Conservation (phyloP, 2,113 vertebrate genomes). For the Sebastes fasciatus region DNA sequence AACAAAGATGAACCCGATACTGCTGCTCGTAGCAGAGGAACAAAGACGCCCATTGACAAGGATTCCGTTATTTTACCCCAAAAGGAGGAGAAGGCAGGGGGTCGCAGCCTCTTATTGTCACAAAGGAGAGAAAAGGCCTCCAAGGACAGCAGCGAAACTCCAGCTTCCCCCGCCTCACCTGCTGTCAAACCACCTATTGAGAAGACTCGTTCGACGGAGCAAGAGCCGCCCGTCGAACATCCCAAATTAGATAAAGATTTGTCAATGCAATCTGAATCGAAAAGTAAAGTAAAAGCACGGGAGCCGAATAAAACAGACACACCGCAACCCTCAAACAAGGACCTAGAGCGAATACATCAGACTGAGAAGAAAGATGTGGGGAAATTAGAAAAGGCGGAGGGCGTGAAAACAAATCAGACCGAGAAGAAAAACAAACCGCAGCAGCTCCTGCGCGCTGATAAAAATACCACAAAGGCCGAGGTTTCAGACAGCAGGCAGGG, state of each 20-base stretch:
- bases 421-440: slow-evolving; percentile 25
- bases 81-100: slow-evolving; percentile 49
- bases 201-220: slow-evolving; percentile 14
- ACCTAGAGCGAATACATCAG: slow-evolving; percentile 6
- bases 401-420: slow-evolving; percentile 10
- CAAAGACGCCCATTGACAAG: slow-evolving; percentile 65
- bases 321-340: slow-evolving; percentile 11
- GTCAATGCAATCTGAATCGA: neutral
- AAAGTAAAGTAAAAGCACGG: slow-evolving; percentile 22
- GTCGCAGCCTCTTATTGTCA: slow-evolving; percentile 27
- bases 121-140: slow-evolving; percentile 26
- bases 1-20: slow-evolving; percentile 64
- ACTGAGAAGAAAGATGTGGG: slow-evolving; percentile 1
- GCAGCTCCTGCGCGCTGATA: slow-evolving; percentile 1
- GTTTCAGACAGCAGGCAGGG: slow-evolving; percentile 7
- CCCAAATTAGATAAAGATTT: slow-evolving; percentile 23
- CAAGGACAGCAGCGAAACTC: slow-evolving; percentile 17
- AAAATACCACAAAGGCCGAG: slow-evolving; percentile 15
- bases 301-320: slow-evolving; percentile 19
- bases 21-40: slow-evolving; percentile 35
- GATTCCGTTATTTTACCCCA: slow-evolving; percentile 40
- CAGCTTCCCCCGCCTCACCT: slow-evolving; percentile 28
- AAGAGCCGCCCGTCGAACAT: slow-evolving; percentile 7
- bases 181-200: neutral
- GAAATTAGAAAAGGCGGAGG: neutral